These are phyloP conservation scores for Drosophila anomalata DNA, from an alignment of 2,888 invertebrate genomes.

Conservation along the genomic window DNA sequence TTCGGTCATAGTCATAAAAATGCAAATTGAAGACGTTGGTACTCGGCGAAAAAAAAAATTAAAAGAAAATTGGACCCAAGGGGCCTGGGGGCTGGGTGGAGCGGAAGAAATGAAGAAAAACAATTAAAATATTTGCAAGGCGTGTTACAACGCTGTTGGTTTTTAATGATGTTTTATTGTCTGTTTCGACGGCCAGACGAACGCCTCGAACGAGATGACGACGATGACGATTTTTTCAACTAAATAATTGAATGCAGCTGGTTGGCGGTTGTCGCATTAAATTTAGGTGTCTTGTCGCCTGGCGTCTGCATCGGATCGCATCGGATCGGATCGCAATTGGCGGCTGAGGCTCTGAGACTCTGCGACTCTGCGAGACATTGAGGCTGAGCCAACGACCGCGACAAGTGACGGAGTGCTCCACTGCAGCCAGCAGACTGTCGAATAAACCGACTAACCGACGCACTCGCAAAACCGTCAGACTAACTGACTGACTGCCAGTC, in stretches of 20 bases:
- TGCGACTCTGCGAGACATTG: constrained; percentile 58
- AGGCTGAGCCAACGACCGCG: constrained; percentile 71
- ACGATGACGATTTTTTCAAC: constrained; percentile 70
- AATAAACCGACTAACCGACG: constrained; percentile 9
- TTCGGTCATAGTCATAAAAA: constrained; percentile 49
- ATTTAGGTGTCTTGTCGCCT: constrained; percentile 75
- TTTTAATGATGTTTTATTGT: constrained; percentile 79
- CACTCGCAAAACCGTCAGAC: constrained; percentile 10
- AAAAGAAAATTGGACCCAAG: background rate
- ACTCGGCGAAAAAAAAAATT: background rate
- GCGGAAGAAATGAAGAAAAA: constrained; percentile 53
- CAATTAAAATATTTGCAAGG: constrained; percentile 77
- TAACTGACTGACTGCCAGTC: constrained; percentile 11
- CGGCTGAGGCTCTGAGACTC: constrained; percentile 11
- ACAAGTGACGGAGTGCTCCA: constrained; percentile 64
- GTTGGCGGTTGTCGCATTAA: constrained; percentile 80
- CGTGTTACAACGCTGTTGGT: constrained; percentile 69
- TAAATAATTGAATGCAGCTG: constrained; percentile 83
- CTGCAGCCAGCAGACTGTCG: constrained; percentile 37
- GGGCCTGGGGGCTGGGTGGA: background rate
- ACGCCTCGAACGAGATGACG: constrained; percentile 20
- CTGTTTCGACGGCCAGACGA: constrained; percentile 69
- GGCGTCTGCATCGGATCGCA: constrained; percentile 37
- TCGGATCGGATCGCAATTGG: constrained; percentile 25
- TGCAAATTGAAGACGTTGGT: constrained; percentile 33